Base-by-base conservation (phyloP, 2,888 invertebrate genomes). In the Dynastes grantii region DNA sequence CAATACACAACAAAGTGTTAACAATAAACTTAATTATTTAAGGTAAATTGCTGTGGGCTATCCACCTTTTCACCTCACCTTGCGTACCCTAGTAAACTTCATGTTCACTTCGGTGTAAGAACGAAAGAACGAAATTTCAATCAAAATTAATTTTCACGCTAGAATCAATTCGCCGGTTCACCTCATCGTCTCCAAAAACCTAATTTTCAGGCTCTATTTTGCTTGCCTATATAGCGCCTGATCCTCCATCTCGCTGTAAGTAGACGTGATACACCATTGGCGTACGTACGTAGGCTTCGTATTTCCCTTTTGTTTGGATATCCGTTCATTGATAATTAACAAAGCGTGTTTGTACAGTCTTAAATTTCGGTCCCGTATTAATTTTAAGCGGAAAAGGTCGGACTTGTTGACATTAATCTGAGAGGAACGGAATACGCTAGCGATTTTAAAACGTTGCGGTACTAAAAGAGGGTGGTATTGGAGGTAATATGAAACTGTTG, bases 331-430 rank as follows among this genome's bases (percentile, higher is more conserved):
- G 68, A 75, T 75, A 75, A 75, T 75, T 75, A 61, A 75, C 73
- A 73, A 73, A 73, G 40, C 61, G 73, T 73, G 73, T 73, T 73
- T 73, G 73, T 75, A 61, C 45, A 75, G 73, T 63, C 73, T 75
- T 75, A 75, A 75, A 75, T 75, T 75, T 75, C 73, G 73, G 61
- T 40, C 61, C 61, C 61, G 73, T 75, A 75, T 75, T 75, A 75
- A 75, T 75, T 75, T 75, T 75, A 75, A 68, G 27, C 58, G 22
- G 73, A 37, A 40, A 61, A 45, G 61, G 73, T 58, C 73, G 45
- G 49, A 63, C 73, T 75, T 75, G 73, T 75, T 75, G 73, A 75
- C 73, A 75, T 75, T 75, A 75, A 75, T 75, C 73, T 61, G 61
- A 29, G 63, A 29, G 45, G 27, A 32, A 29, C 29, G 13, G 63